Evolutionary conservation across 2,797 vertebrate genomes (phyloP), one percentile per base, ranked within the genome.

Genomic region (Lagodon rhomboides): DNA sequence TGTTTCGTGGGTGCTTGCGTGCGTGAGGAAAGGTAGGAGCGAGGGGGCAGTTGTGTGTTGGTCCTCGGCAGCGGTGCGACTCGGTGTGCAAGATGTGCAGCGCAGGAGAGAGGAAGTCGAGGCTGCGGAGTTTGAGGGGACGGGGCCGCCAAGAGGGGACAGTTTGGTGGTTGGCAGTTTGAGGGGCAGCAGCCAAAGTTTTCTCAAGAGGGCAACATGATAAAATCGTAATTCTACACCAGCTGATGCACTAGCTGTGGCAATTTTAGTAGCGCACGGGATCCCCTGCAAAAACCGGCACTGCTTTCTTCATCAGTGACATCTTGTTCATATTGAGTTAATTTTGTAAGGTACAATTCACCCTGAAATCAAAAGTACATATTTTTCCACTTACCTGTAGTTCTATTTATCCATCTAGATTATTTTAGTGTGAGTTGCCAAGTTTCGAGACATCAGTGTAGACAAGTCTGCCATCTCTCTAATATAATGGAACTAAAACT

Each of bases 1-100:
- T 61, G 64, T 66, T 68, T 63, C 64, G 68, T 55, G 53, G 34
- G 47, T 81, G 64, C 17, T 23, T 75, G 69, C 49, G 56, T 70
- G 82, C 25, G 12, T 60, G 63, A 75, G 63, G 75, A 59, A n/a
- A 60, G 64, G 59, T 17, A 25, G 51, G 59, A 69, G 41, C 51
- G 46, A 56, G 70, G 34, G 55, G 51, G 47, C 58, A 55, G 75
- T 25, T 80, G 71, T 70, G 56, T 53, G 34, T 38, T 41, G 53
- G 54, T 75, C 20, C 22, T 5, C 27, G 43, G 68, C 46, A 13
- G 71, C 3, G 44, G 55, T 55, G 7, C 9, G 2, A 51, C 51
- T 66, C 13, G 11, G 56, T 58, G 34, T 66, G 61, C 53, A 38
- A 60, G n/a, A 64, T 65, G 67, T 75, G 46, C 4, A 12, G 54